Evolutionary conservation across 2,888 invertebrate species (phyloP), one percentile per base, ranked within the genome.

Genomic region (Fragum sueziense): DNA sequence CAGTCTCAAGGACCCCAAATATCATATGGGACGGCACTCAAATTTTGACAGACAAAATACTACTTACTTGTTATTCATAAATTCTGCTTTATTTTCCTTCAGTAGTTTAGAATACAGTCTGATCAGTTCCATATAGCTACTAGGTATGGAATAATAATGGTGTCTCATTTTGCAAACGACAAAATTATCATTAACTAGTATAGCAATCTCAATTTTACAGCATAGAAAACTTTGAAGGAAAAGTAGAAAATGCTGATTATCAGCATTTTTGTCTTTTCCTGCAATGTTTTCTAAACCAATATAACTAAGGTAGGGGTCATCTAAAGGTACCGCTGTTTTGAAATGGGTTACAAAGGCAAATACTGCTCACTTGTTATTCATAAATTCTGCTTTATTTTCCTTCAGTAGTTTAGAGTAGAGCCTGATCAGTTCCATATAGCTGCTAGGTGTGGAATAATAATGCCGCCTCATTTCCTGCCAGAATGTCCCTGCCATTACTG

Each of bases 41-140:
- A n/a, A n/a, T n/a, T n/a, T n/a, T n/a, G n/a, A n/a, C n/a, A n/a
- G n/a, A n/a, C n/a, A 27, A 14, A n/a, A 72, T 25, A 54, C 20
- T 33, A n/a, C 82, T 82, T 73, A 92, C 92, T 89, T 91, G 86
- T 91, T 92, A 62, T 89, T 86, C 65, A 90, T 86, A 81, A 93
- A 90, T 59, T 90, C 88, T 33, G 80, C 82, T 75, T 91, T 92
- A 82, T 92, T 92, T 33, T 90, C 89, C 27, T 86, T 84, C 54
- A 93, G 87, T 87, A 93, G 89, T 70, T 84, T 88, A 20, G 90
- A 89, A 84, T 93, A 93, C 33, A 92, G 86, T 29, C 89, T 84
- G 61, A 93, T 92, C 27, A 93, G 89, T 72, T 93, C 93, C 90
- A 93, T 92, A 86, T 93, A 93, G 76, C 90, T 90, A 77, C 91